Percentiles rank a stretch among this genome's conserved stretches.
Evolutionary conservation across 2,888 invertebrate species (phyloP).

Genomic region (Tachystola acroxantha): DNA sequence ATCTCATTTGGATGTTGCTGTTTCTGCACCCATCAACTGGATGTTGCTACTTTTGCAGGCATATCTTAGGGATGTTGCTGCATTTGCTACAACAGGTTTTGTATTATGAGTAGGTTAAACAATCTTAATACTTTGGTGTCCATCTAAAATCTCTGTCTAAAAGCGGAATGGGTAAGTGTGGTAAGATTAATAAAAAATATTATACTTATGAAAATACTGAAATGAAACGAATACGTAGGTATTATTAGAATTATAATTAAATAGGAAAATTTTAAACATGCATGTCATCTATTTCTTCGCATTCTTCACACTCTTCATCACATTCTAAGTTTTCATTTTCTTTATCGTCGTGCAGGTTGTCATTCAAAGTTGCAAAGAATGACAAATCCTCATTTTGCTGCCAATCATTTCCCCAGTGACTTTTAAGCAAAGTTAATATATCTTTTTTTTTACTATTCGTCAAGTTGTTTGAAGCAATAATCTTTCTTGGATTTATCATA

Average conservation of each 20-base stretch:
- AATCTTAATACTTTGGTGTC: too few relatives aligned
- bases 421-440: constrained; percentile 11
- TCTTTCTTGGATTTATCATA: constrained; percentile 14
- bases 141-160: too few relatives aligned
- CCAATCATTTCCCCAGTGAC: constrained; percentile 13
- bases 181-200: too few relatives aligned
- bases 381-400: constrained; percentile 10
- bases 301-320: constrained; percentile 9
- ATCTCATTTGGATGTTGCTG: too few relatives aligned
- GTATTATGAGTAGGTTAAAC: too few relatives aligned
- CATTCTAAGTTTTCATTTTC: constrained; percentile 6
- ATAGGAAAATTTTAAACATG: constrained; percentile 2
- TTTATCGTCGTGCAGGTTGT: constrained; percentile 5
- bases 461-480: constrained; percentile 7
- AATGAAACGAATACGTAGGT: too few relatives aligned
- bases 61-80: constrained; percentile 6
- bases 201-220: too few relatives aligned
- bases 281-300: constrained; percentile 10
- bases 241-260: too few relatives aligned
- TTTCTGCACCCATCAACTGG: neutral
- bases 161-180: too few relatives aligned
- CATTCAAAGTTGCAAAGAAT: neutral
- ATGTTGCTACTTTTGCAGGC: constrained; percentile 7
- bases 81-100: constrained; percentile 6
- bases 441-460: constrained; percentile 11